Base-by-base conservation (phyloP, 2,113 vertebrate genomes). In the Misgurnus anguillicaudatus region DNA sequence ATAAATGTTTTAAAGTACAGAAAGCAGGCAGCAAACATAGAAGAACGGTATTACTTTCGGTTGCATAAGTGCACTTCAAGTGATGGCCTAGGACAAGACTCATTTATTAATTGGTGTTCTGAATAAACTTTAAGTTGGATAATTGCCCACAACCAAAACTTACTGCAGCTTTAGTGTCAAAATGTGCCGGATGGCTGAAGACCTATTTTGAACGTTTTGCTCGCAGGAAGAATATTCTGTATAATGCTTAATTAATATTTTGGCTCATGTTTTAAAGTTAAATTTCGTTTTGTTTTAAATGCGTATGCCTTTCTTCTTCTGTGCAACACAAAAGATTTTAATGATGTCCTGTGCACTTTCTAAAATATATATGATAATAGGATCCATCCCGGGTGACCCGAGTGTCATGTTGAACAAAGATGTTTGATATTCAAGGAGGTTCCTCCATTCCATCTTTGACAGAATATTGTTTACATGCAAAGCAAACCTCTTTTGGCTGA, bases 381-480 rank as follows among this genome's bases (percentile, higher is more conserved):
- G 31, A 13, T 16, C 21, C 16, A 69, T 42, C 57, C 14, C 17
- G 39, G 6, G 68, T 79, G 48, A 69, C 71, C 71, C 6, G 19
- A 74, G 19, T n/a, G 6, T 0, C 41, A 72, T 45, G 24, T 53
- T 41, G 45, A 21, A 55, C 36, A 2, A 70, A 17, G 58, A 77
- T 77, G 65, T 77, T 55, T 73, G 38, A 76, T 77, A 79, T 84
- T 72, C 72, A 70, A 55, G 38, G 19, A 24, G 61, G 13, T 67
- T 75, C 48, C 41, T 73, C 63, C 77, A 55, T 61, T 73, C 63
- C 77, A 62, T 61, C 48, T 79, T 82, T 82, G 76, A 76, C 21
- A 31, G 77, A 62, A 72, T 57, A 79, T 82, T 75, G 72, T 81
- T 81, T 76, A 82, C 53, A 79, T 82, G 64, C 83, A 79, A 79